Evolutionary conservation across 2,888 invertebrate genomes (phyloP).

Genomic region (Polymixis flavicincta): DNA sequence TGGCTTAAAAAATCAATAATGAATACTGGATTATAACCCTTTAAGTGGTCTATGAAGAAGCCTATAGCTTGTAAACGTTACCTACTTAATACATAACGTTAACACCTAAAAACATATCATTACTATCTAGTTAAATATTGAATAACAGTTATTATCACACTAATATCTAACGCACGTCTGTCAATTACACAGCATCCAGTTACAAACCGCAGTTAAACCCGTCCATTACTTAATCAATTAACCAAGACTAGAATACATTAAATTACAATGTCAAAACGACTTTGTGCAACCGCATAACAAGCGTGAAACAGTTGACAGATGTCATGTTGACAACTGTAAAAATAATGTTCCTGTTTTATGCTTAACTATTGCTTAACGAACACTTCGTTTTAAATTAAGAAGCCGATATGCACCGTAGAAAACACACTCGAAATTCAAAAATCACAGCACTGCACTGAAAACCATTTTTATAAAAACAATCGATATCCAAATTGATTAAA

Average conservation of each 20-base stretch:
- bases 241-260: conserved; percentile 69
- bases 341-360: conserved; percentile 43
- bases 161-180: conserved; percentile 55
- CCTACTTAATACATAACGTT: conserved; percentile 12
- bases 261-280: conserved; percentile 70
- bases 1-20: neutral
- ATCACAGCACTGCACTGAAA: conserved; percentile 61
- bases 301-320: conserved; percentile 63
- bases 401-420: conserved; percentile 65
- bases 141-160: conserved; percentile 53
- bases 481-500: conserved; percentile 17
- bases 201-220: conserved; percentile 56
- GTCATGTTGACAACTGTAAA: conserved; percentile 62
- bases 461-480: conserved; percentile 7
- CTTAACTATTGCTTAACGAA: conserved; percentile 39
- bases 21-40: neutral
- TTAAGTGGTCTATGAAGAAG: neutral
- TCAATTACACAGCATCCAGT: conserved; percentile 63
- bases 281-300: conserved; percentile 54
- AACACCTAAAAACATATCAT: conserved; percentile 29
- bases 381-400: conserved; percentile 33
- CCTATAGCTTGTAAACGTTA: neutral
- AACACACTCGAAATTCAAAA: conserved; percentile 34
- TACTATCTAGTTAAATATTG: conserved; percentile 33
- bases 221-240: conserved; percentile 73